Evolutionary conservation across 2,888 invertebrate species (phyloP).

Genomic region (Dasysyrphus tricinctus): DNA sequence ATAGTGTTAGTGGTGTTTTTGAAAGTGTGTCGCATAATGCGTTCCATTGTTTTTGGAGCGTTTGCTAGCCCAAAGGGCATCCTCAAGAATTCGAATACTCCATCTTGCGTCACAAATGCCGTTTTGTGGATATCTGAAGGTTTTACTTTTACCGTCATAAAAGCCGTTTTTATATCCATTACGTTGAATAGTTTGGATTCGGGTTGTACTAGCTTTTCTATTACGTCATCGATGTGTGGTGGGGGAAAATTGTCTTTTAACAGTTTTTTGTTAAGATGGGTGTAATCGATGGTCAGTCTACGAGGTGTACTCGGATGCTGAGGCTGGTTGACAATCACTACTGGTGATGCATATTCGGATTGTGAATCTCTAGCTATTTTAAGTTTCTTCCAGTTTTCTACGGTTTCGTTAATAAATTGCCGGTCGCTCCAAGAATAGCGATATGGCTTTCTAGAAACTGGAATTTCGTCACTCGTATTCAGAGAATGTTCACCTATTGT

Average conservation of each 20-base stretch:
- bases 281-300: neutral
- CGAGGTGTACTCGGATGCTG: conserved; percentile 11
- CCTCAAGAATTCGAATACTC: too few species aligned
- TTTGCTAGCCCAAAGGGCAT: neutral
- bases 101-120: too few species aligned
- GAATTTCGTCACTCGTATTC: neutral
- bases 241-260: neutral
- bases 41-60: too few species aligned
- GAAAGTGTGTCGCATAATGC: neutral
- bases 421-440: neutral
- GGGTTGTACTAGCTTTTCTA: neutral
- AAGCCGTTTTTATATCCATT: too few species aligned
- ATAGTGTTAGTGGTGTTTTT: neutral
- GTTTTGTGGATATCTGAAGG: too few species aligned
- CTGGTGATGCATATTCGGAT: conserved; percentile 38
- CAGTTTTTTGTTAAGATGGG: neutral
- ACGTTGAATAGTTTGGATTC: too few species aligned
- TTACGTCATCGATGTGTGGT: neutral
- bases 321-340: conserved; percentile 45
- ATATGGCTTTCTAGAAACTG: neutral
- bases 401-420: neutral
- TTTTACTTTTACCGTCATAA: too few species aligned
- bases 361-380: conserved; percentile 25
- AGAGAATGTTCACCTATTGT: too few species aligned
- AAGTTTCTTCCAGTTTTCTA: conserved; percentile 18